These are phyloP conservation scores for Henicopernis longicauda DNA, from an alignment of 2,113 vertebrate species.

Conservation along the genomic window DNA sequence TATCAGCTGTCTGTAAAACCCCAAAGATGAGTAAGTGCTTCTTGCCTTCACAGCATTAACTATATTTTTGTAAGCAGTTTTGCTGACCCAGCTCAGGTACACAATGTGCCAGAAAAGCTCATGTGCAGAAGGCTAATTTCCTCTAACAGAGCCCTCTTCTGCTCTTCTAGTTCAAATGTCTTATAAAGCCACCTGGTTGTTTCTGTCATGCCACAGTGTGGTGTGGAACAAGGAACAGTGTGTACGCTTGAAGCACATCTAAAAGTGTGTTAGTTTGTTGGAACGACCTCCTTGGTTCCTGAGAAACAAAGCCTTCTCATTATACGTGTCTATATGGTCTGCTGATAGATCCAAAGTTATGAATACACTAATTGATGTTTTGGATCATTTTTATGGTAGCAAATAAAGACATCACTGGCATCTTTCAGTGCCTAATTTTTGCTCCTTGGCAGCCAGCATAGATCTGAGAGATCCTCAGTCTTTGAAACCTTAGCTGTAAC, in stretches of 20 bases:
- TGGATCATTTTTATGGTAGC: background rate
- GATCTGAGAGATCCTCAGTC: background rate
- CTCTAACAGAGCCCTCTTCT: background rate
- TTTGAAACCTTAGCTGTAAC: background rate
- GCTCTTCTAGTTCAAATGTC: background rate
- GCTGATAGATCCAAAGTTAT: background rate
- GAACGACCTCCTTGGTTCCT: fast-evolving
- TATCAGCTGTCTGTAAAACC: background rate
- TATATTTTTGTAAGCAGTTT: background rate
- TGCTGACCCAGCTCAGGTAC: background rate
- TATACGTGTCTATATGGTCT: fast-evolving
- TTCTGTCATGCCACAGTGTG: fast-evolving
- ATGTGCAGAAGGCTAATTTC: background rate
- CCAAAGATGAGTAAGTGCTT: fast-evolving
- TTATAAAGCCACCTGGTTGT: background rate
- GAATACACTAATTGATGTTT: background rate
- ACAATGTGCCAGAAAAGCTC: background rate
- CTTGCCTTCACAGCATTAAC: fast-evolving
- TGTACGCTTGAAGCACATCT: background rate
- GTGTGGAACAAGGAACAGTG: fast-evolving
- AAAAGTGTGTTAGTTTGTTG: background rate
- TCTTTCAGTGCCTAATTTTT: background rate
- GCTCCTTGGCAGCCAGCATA: background rate
- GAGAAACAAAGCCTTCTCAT: background rate
- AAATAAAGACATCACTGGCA: background rate